Percentiles rank a stretch among this genome's conserved stretches.
These are phyloP conservation scores for Temnothorax longispinosus DNA, from an alignment of 1,140 invertebrate genomes.

Conservation along the genomic window DNA sequence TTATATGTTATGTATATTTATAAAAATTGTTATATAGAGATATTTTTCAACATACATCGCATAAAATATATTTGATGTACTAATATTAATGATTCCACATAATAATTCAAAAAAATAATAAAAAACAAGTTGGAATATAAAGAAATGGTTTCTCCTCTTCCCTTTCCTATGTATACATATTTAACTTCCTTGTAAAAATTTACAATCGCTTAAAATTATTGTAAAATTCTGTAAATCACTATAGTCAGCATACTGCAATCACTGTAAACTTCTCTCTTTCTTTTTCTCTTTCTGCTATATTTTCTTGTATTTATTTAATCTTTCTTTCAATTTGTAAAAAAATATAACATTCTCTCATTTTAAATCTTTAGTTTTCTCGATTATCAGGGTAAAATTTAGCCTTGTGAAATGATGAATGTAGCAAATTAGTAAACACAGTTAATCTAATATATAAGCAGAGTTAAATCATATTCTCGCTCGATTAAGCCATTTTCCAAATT, in stretches of 20 bases:
- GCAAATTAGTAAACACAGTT: not conserved
- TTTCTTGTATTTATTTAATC: not conserved
- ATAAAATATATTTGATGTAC: too few relatives aligned
- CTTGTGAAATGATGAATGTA: not conserved
- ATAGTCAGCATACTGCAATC: not conserved
- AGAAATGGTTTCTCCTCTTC: too few relatives aligned
- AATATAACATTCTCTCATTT: not conserved
- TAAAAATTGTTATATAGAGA: too few relatives aligned
- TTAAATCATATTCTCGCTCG: not conserved
- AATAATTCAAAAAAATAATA: too few relatives aligned
- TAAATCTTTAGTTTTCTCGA: not conserved
- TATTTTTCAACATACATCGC: too few relatives aligned
- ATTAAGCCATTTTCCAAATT: slow-evolving; percentile 3
- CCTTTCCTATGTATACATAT: not conserved
- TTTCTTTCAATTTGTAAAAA: not conserved
- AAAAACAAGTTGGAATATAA: too few relatives aligned
- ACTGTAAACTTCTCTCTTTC: not conserved
- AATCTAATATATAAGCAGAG: not conserved
- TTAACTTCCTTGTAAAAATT: not conserved
- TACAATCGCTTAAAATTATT: not conserved
- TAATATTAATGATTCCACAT: too few relatives aligned
- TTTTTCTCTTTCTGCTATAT: not conserved
- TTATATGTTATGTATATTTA: not conserved
- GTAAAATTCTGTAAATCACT: too few relatives aligned
- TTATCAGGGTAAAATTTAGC: not conserved